phyloP scores from a whole-genome alignment of 2,888 invertebrate species.

The Spodoptera exigua region DNA sequence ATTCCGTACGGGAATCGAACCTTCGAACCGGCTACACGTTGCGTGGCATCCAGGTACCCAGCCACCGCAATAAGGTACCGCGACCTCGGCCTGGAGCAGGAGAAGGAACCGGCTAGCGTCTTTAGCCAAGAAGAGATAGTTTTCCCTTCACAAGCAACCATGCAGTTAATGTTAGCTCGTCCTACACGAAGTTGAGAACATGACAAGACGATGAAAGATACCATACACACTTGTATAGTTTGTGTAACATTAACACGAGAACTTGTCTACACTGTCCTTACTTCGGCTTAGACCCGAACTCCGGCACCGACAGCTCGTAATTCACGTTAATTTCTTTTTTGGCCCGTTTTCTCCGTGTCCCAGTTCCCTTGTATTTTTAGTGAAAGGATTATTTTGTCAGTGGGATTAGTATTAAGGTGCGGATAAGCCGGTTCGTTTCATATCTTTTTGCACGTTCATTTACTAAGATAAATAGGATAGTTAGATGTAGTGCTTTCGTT shows the following conservation, averaged over 20 bases:
- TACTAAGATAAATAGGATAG: too few species aligned
- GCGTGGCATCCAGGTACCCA: too few species aligned
- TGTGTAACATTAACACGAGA: slow-evolving; percentile 7
- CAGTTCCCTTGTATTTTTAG: background rate
- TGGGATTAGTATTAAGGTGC: background rate
- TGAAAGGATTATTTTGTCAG: slow-evolving; percentile 2
- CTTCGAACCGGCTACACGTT: too few species aligned
- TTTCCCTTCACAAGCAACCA: too few species aligned
- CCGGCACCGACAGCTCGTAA: background rate
- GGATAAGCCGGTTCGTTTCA: too few species aligned
- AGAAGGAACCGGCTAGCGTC: too few species aligned
- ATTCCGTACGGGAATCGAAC: too few species aligned
- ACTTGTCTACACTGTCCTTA: slow-evolving; percentile 1
- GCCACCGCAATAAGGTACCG: too few species aligned
- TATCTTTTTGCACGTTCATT: too few species aligned
- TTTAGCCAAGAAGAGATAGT: too few species aligned
- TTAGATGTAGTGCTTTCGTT: too few species aligned
- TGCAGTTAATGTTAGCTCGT: slow-evolving; percentile 4
- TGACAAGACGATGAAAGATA: background rate
- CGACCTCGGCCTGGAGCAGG: too few species aligned
- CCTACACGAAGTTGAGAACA: background rate
- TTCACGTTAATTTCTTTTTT: slow-evolving; percentile 16
- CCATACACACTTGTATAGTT: background rate
- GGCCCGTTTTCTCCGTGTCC: slow-evolving; percentile 1
- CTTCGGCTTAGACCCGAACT: slow-evolving; percentile 10